phyloP scores from a whole-genome alignment of 2,888 invertebrate genomes.

The Cyclophora punctaria region DNA sequence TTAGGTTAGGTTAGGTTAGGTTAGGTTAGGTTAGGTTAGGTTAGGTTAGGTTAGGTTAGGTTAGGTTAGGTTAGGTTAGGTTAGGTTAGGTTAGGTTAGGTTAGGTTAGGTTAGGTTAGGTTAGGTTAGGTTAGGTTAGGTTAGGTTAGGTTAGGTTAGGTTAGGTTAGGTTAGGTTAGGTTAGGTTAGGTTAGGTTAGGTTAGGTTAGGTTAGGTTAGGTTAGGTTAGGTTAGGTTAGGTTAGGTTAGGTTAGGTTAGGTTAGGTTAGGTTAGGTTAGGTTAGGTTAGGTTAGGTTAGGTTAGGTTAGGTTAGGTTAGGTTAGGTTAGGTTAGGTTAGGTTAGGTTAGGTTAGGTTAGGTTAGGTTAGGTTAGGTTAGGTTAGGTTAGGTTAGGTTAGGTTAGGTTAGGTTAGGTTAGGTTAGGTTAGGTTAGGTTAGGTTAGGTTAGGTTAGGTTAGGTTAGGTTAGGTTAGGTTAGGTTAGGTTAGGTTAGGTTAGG shows the following conservation, averaged over 20 bases:
- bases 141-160: constrained; percentile 9
- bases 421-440: too few relatives aligned
- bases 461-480: too few relatives aligned
- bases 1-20: constrained; percentile 14
- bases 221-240: constrained; percentile 18
- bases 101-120: constrained; percentile 10
- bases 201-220: constrained; percentile 14
- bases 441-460: too few relatives aligned
- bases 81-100: constrained; percentile 11
- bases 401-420: too few relatives aligned
- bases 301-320: constrained; percentile 13
- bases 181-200: constrained; percentile 15
- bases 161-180: constrained; percentile 17
- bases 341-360: constrained; percentile 4
- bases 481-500: too few relatives aligned
- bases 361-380: constrained; percentile 3
- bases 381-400: too few relatives aligned
- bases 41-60: constrained; percentile 16
- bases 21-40: constrained; percentile 14
- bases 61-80: constrained; percentile 12
- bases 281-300: constrained; percentile 11
- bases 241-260: constrained; percentile 20
- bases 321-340: constrained; percentile 10
- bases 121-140: constrained; percentile 8
- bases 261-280: constrained; percentile 22